Conservation (phyloP, 2,113 vertebrate species). For the Lagopus leucura region DNA sequence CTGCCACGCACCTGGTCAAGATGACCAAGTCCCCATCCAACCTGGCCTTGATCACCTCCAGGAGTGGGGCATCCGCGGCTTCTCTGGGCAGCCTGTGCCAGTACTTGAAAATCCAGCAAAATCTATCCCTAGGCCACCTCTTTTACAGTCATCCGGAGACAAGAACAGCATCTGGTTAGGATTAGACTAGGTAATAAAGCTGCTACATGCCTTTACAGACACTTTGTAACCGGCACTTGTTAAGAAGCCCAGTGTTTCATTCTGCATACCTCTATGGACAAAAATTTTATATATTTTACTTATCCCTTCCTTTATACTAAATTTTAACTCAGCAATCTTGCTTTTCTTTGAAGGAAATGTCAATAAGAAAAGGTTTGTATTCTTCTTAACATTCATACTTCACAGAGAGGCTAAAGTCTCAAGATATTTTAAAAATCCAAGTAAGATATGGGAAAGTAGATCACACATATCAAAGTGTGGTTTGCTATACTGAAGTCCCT, state of each 20-base stretch:
- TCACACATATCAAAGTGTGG: conserved; percentile 29
- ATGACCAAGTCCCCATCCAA: no score
- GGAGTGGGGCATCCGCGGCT: no score
- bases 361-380: not conserved
- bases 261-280: not conserved
- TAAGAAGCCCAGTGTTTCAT: not conserved
- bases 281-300: conserved; percentile 19
- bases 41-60: no score
- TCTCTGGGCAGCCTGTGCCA: no score
- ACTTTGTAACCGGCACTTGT: accelerated
- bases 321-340: not conserved
- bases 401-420: not conserved
- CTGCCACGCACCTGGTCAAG: no score
- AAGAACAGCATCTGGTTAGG: not conserved
- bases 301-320: not conserved
- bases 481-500: not conserved
- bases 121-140: not conserved
- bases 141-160: not conserved
- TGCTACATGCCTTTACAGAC: not conserved
- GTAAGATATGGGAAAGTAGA: not conserved
- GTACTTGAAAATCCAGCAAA: not conserved
- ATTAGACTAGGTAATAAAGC: not conserved
- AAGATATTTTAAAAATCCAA: conserved; percentile 29
- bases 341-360: not conserved
- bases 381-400: conserved; percentile 19